Evolutionary conservation across 2,888 invertebrate genomes (phyloP), one percentile per base, ranked within the genome.

Genomic region (Nebria salina): DNA sequence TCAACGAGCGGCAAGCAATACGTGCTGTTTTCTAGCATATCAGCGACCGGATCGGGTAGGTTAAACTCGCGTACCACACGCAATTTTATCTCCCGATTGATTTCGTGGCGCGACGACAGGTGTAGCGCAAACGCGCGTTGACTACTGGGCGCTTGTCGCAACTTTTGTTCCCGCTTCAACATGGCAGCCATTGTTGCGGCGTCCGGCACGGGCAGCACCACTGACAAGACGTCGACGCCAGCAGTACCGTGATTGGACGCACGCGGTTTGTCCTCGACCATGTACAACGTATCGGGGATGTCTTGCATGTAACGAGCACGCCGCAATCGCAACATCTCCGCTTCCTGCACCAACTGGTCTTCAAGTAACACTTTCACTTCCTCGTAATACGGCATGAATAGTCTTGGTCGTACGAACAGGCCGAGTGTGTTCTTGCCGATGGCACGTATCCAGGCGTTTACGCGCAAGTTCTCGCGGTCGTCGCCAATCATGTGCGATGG

Each of bases 311-410:
- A 94, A 26, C 95, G 91, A 65, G 93, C 93, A 77, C 94, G 91
- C 25, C 95, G 90, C 86, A 95, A 91, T 42, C 95, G 91, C 83
- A 94, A 90, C 84, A 93, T 88, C 86, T 94, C 94, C 72, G 93
- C 93, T 87, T 96, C 94, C 86, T 96, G 95, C 77, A 95, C 93
- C 86, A 95, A 90, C 86, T 96, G 95, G 88, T 96, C 96, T 87
- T 96, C 96, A 76, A 97, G 91, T 84, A 97, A 90, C 85, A 95
- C 95, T 92, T 97, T 98, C 11, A 97, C 93, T 90, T 98, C 98
- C 88, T 98, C 98, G 85, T 96, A 96, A 88, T 98, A 98, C 65
- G 98, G 98, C 92, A 96, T 94, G 89, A 98, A 98, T 83, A 97
- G 93, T 72, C 98, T 91, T 76, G 98, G 97, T 84, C 97, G 93